phyloP scores from a whole-genome alignment of 2,113 vertebrate genomes.

The Ptychochromis oligacanthus region DNA sequence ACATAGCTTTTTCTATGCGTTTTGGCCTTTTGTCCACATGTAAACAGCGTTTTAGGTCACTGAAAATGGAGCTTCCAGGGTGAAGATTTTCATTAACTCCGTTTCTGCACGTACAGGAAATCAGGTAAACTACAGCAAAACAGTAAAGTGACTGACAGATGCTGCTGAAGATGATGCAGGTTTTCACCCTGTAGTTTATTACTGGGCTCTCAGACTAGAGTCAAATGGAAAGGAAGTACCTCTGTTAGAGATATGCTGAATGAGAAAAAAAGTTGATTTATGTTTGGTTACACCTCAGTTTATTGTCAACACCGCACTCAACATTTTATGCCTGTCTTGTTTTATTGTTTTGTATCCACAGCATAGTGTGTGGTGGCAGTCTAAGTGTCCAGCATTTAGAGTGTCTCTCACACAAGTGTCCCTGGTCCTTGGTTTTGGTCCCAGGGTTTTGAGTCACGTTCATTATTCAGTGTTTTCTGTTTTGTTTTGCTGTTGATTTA shows the following conservation, averaged over 20 bases:
- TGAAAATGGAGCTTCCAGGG: neutral
- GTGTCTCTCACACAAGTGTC: neutral
- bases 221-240: neutral
- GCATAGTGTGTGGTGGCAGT: neutral
- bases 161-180: neutral
- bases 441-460: neutral
- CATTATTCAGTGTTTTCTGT: neutral
- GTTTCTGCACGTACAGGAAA: neutral
- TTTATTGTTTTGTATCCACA: neutral
- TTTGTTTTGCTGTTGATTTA: neutral
- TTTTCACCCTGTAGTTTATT: too few relatives aligned
- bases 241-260: neutral
- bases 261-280: accelerated
- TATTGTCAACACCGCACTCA: neutral
- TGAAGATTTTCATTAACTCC: neutral
- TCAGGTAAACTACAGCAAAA: neutral
- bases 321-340: neutral
- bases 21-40: neutral
- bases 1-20: accelerated
- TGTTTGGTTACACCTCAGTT: neutral
- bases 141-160: neutral
- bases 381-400: neutral
- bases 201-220: neutral
- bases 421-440: neutral
- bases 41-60: neutral